Conservation (phyloP, 2,797 vertebrate species). For the Melopsittacus undulatus region DNA sequence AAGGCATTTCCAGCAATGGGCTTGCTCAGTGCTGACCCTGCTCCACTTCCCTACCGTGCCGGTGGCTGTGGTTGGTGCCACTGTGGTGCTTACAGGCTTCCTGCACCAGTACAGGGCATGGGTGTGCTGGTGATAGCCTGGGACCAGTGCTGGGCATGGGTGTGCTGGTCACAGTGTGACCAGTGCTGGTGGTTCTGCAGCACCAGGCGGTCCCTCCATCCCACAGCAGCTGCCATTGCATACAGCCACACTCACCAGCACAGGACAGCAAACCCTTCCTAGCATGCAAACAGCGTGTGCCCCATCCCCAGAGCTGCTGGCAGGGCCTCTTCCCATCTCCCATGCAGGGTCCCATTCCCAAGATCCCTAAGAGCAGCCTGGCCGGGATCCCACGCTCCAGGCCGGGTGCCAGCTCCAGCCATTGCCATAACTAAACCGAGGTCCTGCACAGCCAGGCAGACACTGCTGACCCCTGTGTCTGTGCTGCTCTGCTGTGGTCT, state of each 20-base stretch:
- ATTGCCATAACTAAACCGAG: background rate
- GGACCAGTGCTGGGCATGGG: background rate
- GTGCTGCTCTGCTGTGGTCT: background rate
- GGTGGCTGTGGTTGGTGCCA: background rate
- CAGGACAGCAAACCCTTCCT: background rate
- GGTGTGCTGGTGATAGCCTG: too few species aligned
- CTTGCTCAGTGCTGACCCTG: background rate
- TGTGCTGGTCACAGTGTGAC: background rate
- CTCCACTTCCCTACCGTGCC: background rate
- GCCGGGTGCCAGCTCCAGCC: background rate
- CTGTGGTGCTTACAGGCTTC: background rate
- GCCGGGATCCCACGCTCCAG: accelerated
- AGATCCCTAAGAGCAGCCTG: accelerated
- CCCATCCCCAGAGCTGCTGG: background rate
- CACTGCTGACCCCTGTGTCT: background rate
- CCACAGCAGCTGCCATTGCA: background rate
- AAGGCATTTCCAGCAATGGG: background rate
- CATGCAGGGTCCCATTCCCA: background rate
- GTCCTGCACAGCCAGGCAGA: background rate
- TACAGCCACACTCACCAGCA: background rate
- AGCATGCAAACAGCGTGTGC: background rate
- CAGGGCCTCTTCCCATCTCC: background rate
- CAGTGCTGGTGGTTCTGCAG: background rate
- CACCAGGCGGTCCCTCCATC: background rate
- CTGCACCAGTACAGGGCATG: background rate